Evolutionary conservation across 2,888 invertebrate species (phyloP).

Genomic region (Lasius platythorax): DNA sequence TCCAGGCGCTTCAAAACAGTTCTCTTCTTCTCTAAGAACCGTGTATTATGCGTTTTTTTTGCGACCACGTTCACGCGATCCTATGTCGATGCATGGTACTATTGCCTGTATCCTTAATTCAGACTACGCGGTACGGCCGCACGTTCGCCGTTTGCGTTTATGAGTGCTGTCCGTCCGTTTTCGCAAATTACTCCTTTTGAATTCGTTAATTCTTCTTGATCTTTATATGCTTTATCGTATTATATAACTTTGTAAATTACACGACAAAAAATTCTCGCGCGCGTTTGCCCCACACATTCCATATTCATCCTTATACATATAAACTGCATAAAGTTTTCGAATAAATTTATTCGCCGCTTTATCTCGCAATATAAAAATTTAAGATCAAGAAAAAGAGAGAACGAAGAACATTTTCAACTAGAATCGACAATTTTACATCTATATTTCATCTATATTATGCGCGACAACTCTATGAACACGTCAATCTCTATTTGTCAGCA

Average conservation of each 20-base stretch:
- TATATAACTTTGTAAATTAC: constrained; percentile 8
- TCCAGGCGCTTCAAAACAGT: constrained; percentile 58
- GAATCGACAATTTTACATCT: constrained; percentile 24
- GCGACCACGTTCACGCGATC: constrained; percentile 69
- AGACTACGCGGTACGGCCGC: constrained; percentile 33
- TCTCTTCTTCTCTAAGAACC: constrained; percentile 69
- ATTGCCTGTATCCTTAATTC: constrained; percentile 61
- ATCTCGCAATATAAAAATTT: not conserved
- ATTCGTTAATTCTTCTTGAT: constrained; percentile 35
- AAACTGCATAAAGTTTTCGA: not conserved
- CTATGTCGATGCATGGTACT: constrained; percentile 51
- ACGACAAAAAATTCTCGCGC: not conserved
- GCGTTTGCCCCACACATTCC: not conserved
- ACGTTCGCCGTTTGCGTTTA: constrained; percentile 40
- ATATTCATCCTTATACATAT: not conserved
- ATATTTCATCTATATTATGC: constrained; percentile 12
- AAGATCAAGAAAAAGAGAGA: not conserved
- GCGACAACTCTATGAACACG: constrained; percentile 52
- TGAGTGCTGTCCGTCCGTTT: constrained; percentile 21
- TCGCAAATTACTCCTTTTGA: constrained; percentile 38
- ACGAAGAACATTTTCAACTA: not conserved
- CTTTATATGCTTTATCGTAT: constrained; percentile 4
- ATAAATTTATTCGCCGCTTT: not conserved
- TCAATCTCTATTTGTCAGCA: constrained; percentile 54
- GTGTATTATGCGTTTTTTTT: constrained; percentile 71